Conservation (phyloP, 2,113 vertebrate genomes). For the Butastur rufipennis region DNA sequence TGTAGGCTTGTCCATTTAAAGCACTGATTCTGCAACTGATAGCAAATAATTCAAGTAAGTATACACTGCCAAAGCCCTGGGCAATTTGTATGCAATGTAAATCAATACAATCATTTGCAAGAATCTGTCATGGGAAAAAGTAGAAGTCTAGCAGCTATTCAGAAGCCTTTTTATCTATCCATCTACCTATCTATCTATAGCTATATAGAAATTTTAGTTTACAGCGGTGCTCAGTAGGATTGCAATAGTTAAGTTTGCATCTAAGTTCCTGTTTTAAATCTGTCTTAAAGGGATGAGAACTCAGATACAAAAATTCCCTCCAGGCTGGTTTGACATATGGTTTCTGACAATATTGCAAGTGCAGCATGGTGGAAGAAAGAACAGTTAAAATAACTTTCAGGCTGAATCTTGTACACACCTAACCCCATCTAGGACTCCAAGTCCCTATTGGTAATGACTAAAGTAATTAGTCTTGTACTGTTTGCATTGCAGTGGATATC, state of each 20-base stretch:
- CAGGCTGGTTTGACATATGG: neutral
- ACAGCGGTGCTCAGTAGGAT: neutral
- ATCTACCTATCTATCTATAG: neutral
- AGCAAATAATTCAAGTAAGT: constrained; percentile 61
- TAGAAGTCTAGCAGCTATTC: neutral
- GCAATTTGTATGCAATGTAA: constrained; percentile 63
- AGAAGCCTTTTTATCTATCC: neutral
- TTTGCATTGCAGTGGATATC: neutral
- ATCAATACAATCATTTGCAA: constrained; percentile 60
- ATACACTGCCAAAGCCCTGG: constrained; percentile 14
- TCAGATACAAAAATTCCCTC: neutral
- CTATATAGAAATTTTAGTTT: neutral
- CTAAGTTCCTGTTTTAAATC: neutral
- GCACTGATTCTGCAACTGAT: constrained; percentile 52
- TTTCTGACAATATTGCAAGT: neutral
- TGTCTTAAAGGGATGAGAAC: constrained; percentile 2
- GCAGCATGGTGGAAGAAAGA: neutral
- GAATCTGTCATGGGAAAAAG: constrained; percentile 48
- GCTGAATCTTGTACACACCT: neutral
- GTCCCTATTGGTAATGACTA: neutral
- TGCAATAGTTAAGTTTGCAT: neutral
- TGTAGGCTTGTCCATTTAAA: neutral
- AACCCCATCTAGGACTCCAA: neutral
- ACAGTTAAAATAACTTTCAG: neutral
- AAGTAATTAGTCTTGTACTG: neutral